phyloP scores from a whole-genome alignment of 1,140 invertebrate species.

The Ptiloglossa arizonensis region DNA sequence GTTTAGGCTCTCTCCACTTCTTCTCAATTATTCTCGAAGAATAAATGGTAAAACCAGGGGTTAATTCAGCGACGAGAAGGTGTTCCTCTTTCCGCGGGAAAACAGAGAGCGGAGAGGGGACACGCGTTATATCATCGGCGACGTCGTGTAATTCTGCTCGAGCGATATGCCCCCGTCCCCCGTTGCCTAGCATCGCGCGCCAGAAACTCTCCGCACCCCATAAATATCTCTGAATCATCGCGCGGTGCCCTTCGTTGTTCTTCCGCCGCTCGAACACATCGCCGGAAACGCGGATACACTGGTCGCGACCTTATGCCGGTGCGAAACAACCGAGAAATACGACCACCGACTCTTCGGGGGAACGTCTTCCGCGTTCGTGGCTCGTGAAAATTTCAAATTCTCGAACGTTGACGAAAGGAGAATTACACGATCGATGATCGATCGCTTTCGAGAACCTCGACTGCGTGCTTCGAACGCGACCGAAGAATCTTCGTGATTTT shows the following conservation, averaged over 20 bases:
- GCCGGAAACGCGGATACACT: slow-evolving; percentile 43
- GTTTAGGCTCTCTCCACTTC: too few species aligned
- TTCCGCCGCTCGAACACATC: slow-evolving; percentile 38
- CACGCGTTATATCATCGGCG: slow-evolving; percentile 70
- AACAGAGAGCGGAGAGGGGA: background rate
- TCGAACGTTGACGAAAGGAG: too few species aligned
- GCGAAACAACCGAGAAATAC: slow-evolving; percentile 11
- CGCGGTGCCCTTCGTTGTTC: slow-evolving; percentile 54
- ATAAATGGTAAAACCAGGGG: too few species aligned
- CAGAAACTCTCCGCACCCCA: slow-evolving; percentile 70
- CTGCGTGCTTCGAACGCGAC: too few species aligned
- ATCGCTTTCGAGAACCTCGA: too few species aligned
- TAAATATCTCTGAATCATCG: slow-evolving; percentile 79
- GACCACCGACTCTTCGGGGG: too few species aligned
- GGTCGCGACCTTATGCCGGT: slow-evolving; percentile 29
- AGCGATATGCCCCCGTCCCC: slow-evolving; percentile 55
- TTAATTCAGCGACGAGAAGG: too few species aligned
- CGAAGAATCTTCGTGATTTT: too few species aligned
- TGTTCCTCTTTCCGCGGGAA: background rate
- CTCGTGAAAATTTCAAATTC: background rate
- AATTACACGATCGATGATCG: too few species aligned
- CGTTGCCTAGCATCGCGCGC: slow-evolving; percentile 45
- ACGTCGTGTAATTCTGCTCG: slow-evolving; percentile 75
- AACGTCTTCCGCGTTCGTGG: background rate
- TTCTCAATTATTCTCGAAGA: too few species aligned